phyloP scores from a whole-genome alignment of 2,888 invertebrate genomes.

The Pocota personata region DNA sequence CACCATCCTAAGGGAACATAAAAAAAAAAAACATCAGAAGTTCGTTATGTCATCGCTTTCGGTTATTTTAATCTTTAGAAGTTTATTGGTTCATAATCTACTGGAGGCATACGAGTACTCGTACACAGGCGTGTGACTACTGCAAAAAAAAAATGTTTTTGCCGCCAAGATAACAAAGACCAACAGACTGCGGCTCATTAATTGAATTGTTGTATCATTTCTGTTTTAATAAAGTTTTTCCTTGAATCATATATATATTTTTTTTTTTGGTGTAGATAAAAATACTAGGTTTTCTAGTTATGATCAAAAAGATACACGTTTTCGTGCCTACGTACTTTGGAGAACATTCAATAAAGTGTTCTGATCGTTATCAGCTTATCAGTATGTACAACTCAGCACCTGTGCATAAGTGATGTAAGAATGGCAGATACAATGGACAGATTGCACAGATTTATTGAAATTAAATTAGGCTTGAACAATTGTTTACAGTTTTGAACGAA shows the following conservation, averaged over 20 bases:
- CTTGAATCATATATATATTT: not conserved
- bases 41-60: not conserved
- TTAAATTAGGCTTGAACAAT: not conserved
- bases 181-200: not conserved
- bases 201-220: not conserved
- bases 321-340: not conserved
- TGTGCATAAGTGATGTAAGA: not conserved
- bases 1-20: slow-evolving; percentile 76
- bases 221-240: not conserved
- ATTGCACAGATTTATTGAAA: not conserved
- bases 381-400: slow-evolving; percentile 1
- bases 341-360: not conserved
- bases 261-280: not conserved
- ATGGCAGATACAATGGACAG: not conserved
- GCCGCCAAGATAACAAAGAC: slow-evolving; percentile 28
- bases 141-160: not conserved
- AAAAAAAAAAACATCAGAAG: not conserved
- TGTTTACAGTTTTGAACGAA: not conserved
- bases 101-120: not conserved
- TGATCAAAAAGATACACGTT: not conserved
- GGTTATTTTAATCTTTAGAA: not conserved
- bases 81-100: not conserved
- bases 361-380: not conserved
- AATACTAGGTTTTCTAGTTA: slow-evolving; percentile 1
- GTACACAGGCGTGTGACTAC: slow-evolving; percentile 43